Base-by-base conservation (phyloP, 2,797 vertebrate species). In the Liparis tanakae region DNA sequence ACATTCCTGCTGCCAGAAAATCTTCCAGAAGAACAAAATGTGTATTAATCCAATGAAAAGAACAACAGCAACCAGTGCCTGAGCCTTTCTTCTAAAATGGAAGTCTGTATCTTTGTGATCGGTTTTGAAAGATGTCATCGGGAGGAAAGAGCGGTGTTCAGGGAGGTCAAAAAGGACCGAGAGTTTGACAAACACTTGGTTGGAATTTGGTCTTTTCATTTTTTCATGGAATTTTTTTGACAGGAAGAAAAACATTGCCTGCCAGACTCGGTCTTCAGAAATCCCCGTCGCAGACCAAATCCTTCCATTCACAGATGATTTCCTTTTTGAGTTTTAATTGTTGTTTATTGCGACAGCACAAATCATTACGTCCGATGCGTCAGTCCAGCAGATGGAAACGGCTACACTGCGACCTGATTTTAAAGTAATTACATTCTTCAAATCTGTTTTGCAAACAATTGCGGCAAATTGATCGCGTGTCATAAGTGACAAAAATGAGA, bases 371-470 rank as follows among this genome's bases (percentile, higher is more conserved):
- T 66, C 56, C 13, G 13, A 14, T 12, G 56, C 25, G 18, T 68
- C 66, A 50, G 59, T 68, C 41, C 74, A 37, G 44, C 5, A 18
- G 18, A 59, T 59, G 30, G 34, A 72, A 77, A 67, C 44, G 25
- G 25, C 50, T 36, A 5, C 54, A 59, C 66, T 39, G 55, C 36
- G 14, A 15, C n/a, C 30, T 62, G 58, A 71, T 81, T 76, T 56
- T 64, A 71, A 25, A n/a, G 44, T 70, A 54, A 83, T 84, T 67
- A 51, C 48, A 66, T 61, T 59, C 50, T 37, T 56, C 36, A 76
- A 22, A 67, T 77, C 53, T 74, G 56, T 76, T 80, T 85, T 7
- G 44, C 76, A 53, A 79, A 64, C 60, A 71, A 3, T 70, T 18
- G 67, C 3, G 76, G 37, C 43, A 64, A 74, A 70, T 66, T 44